phyloP scores from a whole-genome alignment of 2,113 vertebrate species.

The Psettodes erumei region DNA sequence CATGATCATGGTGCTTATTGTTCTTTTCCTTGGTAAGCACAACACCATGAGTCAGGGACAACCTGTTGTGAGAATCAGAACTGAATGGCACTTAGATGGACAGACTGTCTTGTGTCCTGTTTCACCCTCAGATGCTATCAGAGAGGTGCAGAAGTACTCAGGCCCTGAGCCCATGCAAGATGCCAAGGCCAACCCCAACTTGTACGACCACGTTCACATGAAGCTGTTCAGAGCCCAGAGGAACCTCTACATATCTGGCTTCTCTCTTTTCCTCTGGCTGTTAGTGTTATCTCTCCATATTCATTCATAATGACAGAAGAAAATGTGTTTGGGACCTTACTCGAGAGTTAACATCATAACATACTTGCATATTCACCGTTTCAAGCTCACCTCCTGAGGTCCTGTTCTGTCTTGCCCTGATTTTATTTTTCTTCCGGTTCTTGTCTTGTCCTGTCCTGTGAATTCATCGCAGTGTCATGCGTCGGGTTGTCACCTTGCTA shows the following conservation, averaged over 20 bases:
- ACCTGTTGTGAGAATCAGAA: not conserved
- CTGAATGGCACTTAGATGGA: not conserved
- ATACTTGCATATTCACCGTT: not conserved
- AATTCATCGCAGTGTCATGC: constrained; percentile 80
- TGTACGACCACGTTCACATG: constrained; percentile 93
- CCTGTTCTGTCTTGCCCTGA: not conserved
- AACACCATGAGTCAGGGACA: not conserved
- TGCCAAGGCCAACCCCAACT: constrained; percentile 75
- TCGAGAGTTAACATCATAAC: not conserved
- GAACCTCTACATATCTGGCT: constrained; percentile 97
- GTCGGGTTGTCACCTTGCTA: constrained; percentile 89
- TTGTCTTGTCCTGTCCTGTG: constrained; percentile 9
- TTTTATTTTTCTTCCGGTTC: not conserved
- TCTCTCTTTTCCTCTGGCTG: constrained; percentile 98
- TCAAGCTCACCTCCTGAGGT: not conserved
- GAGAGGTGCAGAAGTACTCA: constrained; percentile 94
- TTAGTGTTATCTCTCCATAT: constrained; percentile 78
- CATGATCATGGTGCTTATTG: constrained; percentile 91
- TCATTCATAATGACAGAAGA: not conserved
- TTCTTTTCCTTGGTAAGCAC: constrained; percentile 92
- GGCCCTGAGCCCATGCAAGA: constrained; percentile 74
- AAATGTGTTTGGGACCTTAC: not conserved
- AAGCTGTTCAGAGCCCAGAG: constrained; percentile 97
- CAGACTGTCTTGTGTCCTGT: not conserved
- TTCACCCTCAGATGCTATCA: constrained; percentile 87